These are phyloP conservation scores for Lates calcarifer DNA, from an alignment of 2,113 vertebrate species.

Conservation along the genomic window DNA sequence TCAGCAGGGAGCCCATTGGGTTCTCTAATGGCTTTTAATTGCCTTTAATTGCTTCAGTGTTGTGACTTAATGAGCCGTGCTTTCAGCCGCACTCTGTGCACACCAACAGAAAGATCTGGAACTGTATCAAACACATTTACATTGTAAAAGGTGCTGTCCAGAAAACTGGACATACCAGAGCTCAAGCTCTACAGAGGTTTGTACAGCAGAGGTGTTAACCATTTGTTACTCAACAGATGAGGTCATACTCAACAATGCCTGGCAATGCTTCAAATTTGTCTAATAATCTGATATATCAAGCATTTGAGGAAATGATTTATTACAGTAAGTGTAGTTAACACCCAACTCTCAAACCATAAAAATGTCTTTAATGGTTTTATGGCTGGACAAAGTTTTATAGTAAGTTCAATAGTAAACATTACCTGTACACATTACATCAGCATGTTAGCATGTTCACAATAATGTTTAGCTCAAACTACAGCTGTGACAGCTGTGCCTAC, in stretches of 20 bases:
- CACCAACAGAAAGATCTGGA: slow-evolving; percentile 43
- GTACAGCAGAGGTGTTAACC: slow-evolving; percentile 27
- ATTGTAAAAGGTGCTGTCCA: slow-evolving; percentile 35
- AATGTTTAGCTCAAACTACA: background rate
- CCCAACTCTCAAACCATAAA: background rate
- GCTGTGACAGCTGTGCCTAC: background rate
- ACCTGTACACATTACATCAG: no score
- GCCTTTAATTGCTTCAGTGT: slow-evolving; percentile 66
- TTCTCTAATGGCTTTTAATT: slow-evolving; percentile 64
- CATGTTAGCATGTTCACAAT: background rate
- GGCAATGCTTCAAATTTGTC: background rate
- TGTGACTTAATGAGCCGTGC: slow-evolving; percentile 60
- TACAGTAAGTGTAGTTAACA: background rate
- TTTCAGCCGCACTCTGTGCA: slow-evolving; percentile 23
- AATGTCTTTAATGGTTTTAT: background rate
- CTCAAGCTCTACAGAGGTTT: slow-evolving; percentile 39
- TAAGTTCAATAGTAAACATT: no score
- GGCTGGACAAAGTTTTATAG: background rate
- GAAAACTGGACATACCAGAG: slow-evolving; percentile 29
- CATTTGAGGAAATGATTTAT: background rate
- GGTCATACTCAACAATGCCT: slow-evolving; percentile 20
- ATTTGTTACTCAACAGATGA: slow-evolving; percentile 35
- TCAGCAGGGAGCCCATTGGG: slow-evolving; percentile 43
- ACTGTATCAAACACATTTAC: slow-evolving; percentile 32
- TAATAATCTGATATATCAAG: background rate